Evolutionary conservation across 2,888 invertebrate species (phyloP).

Genomic region (Hoplodrina ambigua): DNA sequence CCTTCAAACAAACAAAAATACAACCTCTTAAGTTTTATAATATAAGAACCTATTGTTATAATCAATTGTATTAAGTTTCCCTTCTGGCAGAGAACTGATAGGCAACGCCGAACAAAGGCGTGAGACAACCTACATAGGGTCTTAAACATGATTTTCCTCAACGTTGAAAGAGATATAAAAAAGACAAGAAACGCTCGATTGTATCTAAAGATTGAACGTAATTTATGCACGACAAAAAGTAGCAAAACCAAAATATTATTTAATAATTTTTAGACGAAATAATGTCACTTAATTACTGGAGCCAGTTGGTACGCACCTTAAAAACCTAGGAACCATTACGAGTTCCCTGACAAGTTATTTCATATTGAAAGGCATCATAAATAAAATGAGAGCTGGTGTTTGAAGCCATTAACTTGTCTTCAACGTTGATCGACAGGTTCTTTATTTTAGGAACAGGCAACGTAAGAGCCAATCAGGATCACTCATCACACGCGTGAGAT

Average conservation of each 20-base stretch:
- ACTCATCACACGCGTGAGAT: slow-evolving; percentile 32
- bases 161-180: too few relatives aligned
- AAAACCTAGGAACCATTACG: slow-evolving; percentile 4
- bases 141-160: background rate
- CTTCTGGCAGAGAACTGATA: background rate
- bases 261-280: too few relatives aligned
- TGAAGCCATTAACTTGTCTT: slow-evolving; percentile 32
- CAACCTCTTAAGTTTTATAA: too few relatives aligned
- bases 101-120: background rate
- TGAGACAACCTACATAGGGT: too few relatives aligned
- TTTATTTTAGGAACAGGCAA: slow-evolving; percentile 42
- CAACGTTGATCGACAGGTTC: slow-evolving; percentile 53
- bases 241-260: too few relatives aligned
- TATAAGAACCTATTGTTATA: too few relatives aligned
- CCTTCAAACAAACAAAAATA: too few relatives aligned
- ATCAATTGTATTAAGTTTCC: background rate
- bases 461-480: slow-evolving; percentile 22
- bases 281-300: background rate
- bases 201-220: too few relatives aligned
- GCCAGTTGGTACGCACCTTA: background rate
- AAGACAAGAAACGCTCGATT: too few relatives aligned
- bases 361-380: slow-evolving; percentile 32
- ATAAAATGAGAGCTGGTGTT: slow-evolving; percentile 29
- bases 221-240: background rate
- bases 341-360: slow-evolving; percentile 17